Evolutionary conservation across 64 coral and sea anemone species (phyloP).

Genomic region (Dendronephthya gigantea): DNA sequence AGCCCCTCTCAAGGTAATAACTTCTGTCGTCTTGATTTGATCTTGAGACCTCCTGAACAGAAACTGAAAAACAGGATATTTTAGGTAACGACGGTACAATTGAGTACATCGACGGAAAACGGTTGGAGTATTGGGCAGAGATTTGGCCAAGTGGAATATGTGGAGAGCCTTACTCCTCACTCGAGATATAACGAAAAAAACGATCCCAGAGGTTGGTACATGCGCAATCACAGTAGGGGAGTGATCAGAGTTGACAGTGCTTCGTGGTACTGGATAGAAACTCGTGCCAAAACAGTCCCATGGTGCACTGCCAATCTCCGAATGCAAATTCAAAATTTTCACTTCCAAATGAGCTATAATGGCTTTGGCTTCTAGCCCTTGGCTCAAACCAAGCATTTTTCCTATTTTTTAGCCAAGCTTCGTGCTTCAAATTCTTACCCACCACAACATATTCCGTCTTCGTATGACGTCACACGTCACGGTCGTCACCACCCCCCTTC

Average conservation of each 20-base stretch:
- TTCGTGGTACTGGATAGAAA: too few species aligned
- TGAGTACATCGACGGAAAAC: slow-evolving; percentile 40
- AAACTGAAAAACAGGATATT: neutral
- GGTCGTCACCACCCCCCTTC: neutral
- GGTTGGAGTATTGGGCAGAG: slow-evolving; percentile 19
- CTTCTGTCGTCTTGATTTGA: too few species aligned
- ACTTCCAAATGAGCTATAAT: too few species aligned
- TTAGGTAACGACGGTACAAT: slow-evolving; percentile 86
- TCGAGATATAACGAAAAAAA: neutral
- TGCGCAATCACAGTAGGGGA: too few species aligned
- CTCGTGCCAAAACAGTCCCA: too few species aligned
- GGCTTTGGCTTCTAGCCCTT: too few species aligned
- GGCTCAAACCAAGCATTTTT: too few species aligned
- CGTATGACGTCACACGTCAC: neutral
- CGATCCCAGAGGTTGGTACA: neutral
- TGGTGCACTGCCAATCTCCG: too few species aligned
- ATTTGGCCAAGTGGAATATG: neutral
- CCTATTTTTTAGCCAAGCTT: neutral
- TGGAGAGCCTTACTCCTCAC: neutral
- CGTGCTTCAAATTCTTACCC: neutral
- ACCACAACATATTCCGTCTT: neutral
- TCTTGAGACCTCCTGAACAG: neutral
- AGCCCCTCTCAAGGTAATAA: neutral
- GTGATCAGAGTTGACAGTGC: too few species aligned
- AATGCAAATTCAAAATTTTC: too few species aligned